Evolutionary conservation across 2,888 invertebrate genomes (phyloP), one percentile per base, ranked within the genome.

Genomic region (Drosophila paramelanica): DNA sequence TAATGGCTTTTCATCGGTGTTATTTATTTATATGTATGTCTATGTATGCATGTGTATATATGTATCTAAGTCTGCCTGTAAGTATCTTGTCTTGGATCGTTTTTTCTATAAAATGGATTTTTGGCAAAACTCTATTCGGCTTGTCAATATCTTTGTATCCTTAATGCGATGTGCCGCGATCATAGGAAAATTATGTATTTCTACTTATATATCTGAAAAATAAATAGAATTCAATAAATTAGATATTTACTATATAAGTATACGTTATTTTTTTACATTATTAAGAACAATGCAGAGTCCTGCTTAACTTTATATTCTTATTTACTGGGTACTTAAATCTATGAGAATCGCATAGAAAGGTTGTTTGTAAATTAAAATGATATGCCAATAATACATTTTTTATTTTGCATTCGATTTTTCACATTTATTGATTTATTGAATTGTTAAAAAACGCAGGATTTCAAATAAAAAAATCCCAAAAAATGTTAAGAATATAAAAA

Each of bases 181-280:
- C 62, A 67, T 50, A 62, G 53, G 52, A 68, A 57, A 1, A 36
- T 11, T 17, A 42, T 43, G 8, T 61, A 5, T 43, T 20, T 43
- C 3, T 53, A 42, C 10, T n/a, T 45, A 14, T 38, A 20, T 60
- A 72, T 57, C 76, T 76, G 68, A 0, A 76, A 74, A 33, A 23
- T 1, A 45, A 23, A 23, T 3, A 36, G 11, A 36, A 13, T 13
- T 11, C 2, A 8, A 1, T 8, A 8, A 31, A 31, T 31, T 31
- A 31, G 31, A 31, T 31, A 31, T 10, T 8, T 27, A 11, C 3
- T 36, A 36, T 36, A 36, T 36, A 13, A 4, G 11, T 33, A 33
- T 33, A 27, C 5, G 27, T 27, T 27, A 27, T 8, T 31, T 31
- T 31, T 7, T 27, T 27, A 8, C 8, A 27, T 27, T 27, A 27